These are phyloP conservation scores for Rhopalosiphum nymphaeae DNA, from an alignment of 2,888 invertebrate species.

Conservation along the genomic window DNA sequence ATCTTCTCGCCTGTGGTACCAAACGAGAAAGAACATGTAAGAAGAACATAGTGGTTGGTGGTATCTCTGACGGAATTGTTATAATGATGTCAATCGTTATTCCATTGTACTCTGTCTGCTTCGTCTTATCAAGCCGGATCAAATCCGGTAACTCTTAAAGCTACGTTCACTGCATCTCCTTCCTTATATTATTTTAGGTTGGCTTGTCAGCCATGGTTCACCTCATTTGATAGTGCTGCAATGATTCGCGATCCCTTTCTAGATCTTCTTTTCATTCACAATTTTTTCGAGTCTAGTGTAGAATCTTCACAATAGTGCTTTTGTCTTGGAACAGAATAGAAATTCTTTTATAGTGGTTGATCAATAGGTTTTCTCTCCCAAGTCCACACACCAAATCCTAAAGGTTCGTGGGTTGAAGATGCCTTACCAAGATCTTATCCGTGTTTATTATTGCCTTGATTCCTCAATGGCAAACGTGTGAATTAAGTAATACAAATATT, in stretches of 20 bases:
- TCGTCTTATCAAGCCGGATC: neutral
- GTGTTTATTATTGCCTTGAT: neutral
- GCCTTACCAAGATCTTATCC: neutral
- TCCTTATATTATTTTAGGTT: too few relatives aligned
- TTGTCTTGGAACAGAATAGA: too few relatives aligned
- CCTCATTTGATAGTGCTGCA: neutral
- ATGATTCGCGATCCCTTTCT: neutral
- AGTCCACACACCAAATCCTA: neutral
- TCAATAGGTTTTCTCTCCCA: neutral
- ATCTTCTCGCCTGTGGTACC: too few relatives aligned
- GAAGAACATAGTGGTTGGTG: neutral
- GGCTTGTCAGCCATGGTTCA: neutral
- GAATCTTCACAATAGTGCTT: neutral
- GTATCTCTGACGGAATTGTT: neutral
- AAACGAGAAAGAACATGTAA: neutral
- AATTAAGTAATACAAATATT: neutral
- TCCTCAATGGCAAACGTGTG: neutral
- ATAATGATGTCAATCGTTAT: neutral
- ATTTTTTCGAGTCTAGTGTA: neutral
- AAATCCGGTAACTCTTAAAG: neutral
- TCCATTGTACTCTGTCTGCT: neutral
- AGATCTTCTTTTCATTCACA: neutral
- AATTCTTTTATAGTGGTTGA: neutral
- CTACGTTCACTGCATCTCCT: neutral
- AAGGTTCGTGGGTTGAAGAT: neutral